phyloP scores from a whole-genome alignment of 2,113 vertebrate species.

The Numida meleagris region DNA sequence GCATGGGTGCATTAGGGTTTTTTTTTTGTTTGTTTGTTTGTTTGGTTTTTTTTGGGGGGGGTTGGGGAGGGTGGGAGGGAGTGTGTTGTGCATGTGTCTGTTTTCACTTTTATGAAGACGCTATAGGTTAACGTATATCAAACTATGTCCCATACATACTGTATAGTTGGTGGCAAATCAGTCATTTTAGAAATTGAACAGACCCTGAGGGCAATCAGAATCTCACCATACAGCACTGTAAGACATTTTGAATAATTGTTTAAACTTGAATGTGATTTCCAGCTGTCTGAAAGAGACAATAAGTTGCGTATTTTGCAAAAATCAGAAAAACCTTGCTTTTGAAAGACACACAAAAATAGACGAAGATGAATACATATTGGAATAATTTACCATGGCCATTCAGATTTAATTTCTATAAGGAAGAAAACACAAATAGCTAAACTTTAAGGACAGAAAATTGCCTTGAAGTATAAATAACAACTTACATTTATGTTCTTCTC shows the following conservation, averaged over 20 bases:
- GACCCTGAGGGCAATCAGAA: background rate
- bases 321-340: slow-evolving; percentile 1
- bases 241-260: slow-evolving; percentile 23
- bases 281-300: slow-evolving; percentile 40
- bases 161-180: background rate
- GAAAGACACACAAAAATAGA: slow-evolving; percentile 19
- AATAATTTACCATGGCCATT: slow-evolving; percentile 34
- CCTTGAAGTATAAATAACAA: slow-evolving; percentile 21
- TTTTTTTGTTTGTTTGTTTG: background rate
- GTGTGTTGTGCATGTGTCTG: background rate
- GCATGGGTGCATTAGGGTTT: too few relatives aligned
- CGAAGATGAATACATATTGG: background rate
- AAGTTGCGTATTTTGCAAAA: slow-evolving; percentile 32
- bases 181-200: background rate
- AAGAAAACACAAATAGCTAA: slow-evolving; percentile 35
- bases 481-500: slow-evolving; percentile 10
- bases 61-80: too few relatives aligned
- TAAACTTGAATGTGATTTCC: slow-evolving; percentile 21
- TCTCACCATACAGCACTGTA: background rate
- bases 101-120: background rate
- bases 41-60: background rate
- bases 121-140: background rate
- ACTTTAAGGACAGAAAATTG: slow-evolving; percentile 33
- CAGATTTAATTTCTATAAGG: slow-evolving; percentile 5
- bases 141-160: background rate